These are phyloP conservation scores for Lordiphosa stackelbergi DNA, from an alignment of 1,140 invertebrate genomes.

Conservation along the genomic window DNA sequence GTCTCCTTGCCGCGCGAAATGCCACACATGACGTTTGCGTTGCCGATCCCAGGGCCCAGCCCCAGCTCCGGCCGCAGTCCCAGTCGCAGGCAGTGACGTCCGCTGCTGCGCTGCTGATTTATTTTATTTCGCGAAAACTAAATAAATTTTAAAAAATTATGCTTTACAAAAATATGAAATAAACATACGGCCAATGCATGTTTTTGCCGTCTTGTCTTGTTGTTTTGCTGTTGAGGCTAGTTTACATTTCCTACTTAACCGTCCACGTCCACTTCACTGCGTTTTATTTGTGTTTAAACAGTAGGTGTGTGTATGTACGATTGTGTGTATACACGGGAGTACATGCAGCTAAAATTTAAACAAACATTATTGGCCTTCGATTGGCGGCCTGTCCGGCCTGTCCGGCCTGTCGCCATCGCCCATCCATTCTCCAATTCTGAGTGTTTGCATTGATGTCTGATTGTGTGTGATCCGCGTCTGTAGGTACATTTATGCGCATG, in stretches of 20 bases:
- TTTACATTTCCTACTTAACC: constrained; percentile 72
- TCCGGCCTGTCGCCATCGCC: constrained; percentile 4
- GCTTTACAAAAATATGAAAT: constrained; percentile 70
- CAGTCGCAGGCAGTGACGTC: constrained; percentile 48
- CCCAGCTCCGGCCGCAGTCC: too few relatives aligned
- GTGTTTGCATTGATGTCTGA: constrained; percentile 50
- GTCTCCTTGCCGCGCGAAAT: constrained; percentile 41
- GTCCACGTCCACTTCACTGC: constrained; percentile 43
- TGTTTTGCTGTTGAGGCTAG: constrained; percentile 46
- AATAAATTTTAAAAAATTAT: constrained; percentile 74
- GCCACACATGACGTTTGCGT: constrained; percentile 70
- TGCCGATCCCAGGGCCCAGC: constrained; percentile 28
- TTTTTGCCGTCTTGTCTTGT: constrained; percentile 24
- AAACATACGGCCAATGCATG: constrained; percentile 48
- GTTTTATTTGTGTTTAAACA: constrained; percentile 64
- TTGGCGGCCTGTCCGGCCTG: constrained; percentile 37
- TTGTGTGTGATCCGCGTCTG: constrained; percentile 16
- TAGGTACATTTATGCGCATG: constrained; percentile 55
- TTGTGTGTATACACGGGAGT: constrained; percentile 3
- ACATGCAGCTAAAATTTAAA: constrained; percentile 56
- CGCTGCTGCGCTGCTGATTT: constrained; percentile 60
- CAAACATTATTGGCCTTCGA: constrained; percentile 73
- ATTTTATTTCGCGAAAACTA: constrained; percentile 72
- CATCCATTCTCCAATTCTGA: constrained; percentile 18
- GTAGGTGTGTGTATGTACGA: constrained; percentile 10